Conservation (phyloP, 2,113 vertebrate genomes). For the Eulemur rufifrons region DNA sequence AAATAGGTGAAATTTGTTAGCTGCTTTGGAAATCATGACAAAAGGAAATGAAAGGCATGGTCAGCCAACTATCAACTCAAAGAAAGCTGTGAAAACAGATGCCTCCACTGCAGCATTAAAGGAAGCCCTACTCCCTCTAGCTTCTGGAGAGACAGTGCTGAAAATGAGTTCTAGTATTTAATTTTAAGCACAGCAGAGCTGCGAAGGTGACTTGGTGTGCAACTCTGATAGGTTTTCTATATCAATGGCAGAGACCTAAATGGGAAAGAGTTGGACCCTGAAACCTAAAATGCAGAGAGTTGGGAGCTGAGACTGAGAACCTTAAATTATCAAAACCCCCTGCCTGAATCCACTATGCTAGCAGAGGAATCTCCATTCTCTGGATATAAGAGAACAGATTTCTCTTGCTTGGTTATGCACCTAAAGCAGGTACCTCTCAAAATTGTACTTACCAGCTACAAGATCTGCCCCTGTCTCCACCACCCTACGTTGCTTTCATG, state of each 20-base stretch:
- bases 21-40: neutral
- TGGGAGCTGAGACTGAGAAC: neutral
- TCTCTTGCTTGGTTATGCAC: neutral
- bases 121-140: neutral
- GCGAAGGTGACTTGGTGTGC: neutral
- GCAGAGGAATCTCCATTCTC: neutral
- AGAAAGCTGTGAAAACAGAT: neutral
- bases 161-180: neutral
- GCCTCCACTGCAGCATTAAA: neutral
- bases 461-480: neutral
- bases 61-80: neutral
- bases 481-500: neutral
- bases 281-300: neutral
- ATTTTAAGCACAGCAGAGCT: neutral
- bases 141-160: neutral
- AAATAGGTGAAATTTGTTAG: neutral
- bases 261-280: neutral
- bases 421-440: neutral
- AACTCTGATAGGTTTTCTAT: neutral
- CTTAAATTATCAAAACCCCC: neutral
- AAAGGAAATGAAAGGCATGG: neutral
- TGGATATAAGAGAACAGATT: neutral
- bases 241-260: neutral
- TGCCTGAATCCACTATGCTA: neutral
- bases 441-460: neutral